Percentiles rank a stretch among this genome's conserved stretches.
Evolutionary conservation across 2,888 invertebrate genomes (phyloP).

Genomic region (Stenchaetothrips biformis): DNA sequence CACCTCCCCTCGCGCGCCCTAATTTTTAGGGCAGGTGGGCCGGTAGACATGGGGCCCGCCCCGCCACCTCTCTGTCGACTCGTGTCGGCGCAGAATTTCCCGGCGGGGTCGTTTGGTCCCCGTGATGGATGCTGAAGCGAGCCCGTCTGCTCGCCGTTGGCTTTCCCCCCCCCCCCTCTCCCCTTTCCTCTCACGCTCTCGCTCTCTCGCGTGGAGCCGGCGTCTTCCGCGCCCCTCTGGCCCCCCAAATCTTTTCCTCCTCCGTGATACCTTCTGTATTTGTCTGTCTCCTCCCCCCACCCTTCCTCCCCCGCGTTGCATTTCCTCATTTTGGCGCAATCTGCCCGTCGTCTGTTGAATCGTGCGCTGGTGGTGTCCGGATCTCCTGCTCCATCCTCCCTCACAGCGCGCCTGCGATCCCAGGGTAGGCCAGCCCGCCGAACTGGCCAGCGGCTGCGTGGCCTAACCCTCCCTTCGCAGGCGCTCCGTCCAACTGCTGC

Average conservation of each 20-base stretch:
- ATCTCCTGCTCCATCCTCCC: neutral
- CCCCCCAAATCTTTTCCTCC: neutral
- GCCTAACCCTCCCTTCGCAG: neutral
- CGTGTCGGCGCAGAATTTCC: constrained; percentile 22
- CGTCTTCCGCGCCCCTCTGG: neutral
- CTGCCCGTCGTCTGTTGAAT: neutral
- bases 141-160: neutral
- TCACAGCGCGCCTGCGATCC: neutral
- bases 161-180: neutral
- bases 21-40: neutral
- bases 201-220: no score
- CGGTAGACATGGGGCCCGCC: neutral
- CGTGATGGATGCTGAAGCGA: neutral
- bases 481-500: neutral
- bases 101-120: constrained; percentile 18
- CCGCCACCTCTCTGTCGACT: neutral
- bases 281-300: neutral
- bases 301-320: no score
- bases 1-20: neutral
- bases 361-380: no score
- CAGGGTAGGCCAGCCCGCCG: neutral
- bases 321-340: neutral
- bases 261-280: neutral
- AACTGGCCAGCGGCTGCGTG: neutral
- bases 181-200: neutral